phyloP scores from a whole-genome alignment of 2,888 invertebrate species.

The Nomada ruficornis region DNA sequence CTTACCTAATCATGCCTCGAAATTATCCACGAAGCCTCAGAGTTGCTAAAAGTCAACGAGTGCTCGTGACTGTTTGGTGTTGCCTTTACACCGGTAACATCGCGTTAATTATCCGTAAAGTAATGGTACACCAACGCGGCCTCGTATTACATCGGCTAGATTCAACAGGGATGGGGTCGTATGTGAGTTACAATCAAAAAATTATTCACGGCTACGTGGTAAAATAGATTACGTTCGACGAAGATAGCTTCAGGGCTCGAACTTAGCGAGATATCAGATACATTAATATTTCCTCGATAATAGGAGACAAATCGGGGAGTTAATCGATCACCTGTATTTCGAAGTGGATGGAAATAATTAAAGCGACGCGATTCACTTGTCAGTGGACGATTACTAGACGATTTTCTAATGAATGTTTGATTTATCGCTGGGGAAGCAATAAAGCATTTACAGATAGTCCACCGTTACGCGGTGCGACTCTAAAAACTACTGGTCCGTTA shows the following conservation, averaged over 20 bases:
- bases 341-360: slow-evolving; percentile 20
- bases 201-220: background rate
- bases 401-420: slow-evolving; percentile 45
- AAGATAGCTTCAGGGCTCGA: background rate
- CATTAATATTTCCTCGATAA: background rate
- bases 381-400: background rate
- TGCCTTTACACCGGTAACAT: slow-evolving; percentile 44
- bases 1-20: slow-evolving; percentile 60
- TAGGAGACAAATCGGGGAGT: background rate
- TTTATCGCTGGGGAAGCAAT: slow-evolving; percentile 35
- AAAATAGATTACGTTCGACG: background rate
- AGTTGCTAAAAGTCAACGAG: slow-evolving; percentile 42
- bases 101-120: slow-evolving; percentile 60
- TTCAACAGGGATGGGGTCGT: background rate
- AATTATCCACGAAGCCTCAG: slow-evolving; percentile 55
- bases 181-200: background rate
- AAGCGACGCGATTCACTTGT: background rate
- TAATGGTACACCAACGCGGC: slow-evolving; percentile 36
- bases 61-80: slow-evolving; percentile 41
- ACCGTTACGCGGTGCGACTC: slow-evolving; percentile 14
- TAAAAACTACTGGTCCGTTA: slow-evolving; percentile 36
- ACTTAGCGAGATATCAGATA: background rate
- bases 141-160: slow-evolving; percentile 36
- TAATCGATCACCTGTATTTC: slow-evolving; percentile 28
- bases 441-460: slow-evolving; percentile 25